Base-by-base conservation (phyloP, 2,113 vertebrate species). In the Indicator maculatus region DNA sequence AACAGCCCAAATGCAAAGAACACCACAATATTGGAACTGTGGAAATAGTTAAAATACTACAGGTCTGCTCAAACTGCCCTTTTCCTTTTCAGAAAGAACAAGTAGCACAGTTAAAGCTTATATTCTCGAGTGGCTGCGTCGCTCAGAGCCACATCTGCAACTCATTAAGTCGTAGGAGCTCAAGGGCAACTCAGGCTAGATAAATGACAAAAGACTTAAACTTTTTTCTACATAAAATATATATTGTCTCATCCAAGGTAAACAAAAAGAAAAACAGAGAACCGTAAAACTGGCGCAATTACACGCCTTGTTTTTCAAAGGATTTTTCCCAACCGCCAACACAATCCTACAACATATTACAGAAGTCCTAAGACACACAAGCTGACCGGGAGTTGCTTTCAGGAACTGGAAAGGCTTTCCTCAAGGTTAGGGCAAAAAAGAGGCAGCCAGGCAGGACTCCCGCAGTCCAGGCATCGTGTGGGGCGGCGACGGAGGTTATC, bases 241-340 rank as follows among this genome's bases (percentile, higher is more conserved):
- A 10, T 2, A 16, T 39, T 19, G 58, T 38, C 41, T 2, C n/a
- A 6, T 0, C 30, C 55, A 2, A 39, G 10, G 12, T 12, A 45
- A 64, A 83, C 33, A 38, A 66, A 12, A 2, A 1, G 7, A 7
- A 13, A 70, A 26, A 56, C 7, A 3, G 24, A 27, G 17, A 17
- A 28, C 41, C 0, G 0, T 26, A 31, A 5, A 26, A 0, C 8
- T 0, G 3, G 6, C 28, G 56, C 8, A 9, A 12, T 13, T 38
- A 16, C 36, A 60, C 14, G 15, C 20, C 47, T n/a, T 2, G 5
- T 13, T 41, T n/a, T 30, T 2, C 18, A 21, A 7, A 38, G 16
- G 52, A 7, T 4, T 79, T 41, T 31, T 27, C n/a, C 24, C 8
- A 16, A 24, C 5, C 31, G 30, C 50, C 27, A 36, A 14, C 1